phyloP scores from a whole-genome alignment of 2,888 invertebrate genomes.

The Drosophila percnosoma region DNA sequence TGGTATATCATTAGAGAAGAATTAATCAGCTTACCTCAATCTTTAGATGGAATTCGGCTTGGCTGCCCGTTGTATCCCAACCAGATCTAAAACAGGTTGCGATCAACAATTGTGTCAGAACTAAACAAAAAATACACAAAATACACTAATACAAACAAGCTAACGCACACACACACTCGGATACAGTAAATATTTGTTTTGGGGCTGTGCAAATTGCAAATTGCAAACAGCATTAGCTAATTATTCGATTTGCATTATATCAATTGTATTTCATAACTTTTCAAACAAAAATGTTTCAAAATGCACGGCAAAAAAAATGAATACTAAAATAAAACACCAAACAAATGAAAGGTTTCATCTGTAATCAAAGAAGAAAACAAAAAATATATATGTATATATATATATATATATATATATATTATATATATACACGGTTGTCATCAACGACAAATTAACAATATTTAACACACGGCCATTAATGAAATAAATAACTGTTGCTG shows the following conservation, averaged over 20 bases:
- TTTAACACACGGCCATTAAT: slow-evolving; percentile 44
- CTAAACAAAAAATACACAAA: neutral
- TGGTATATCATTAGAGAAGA: slow-evolving; percentile 27
- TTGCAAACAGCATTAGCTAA: slow-evolving; percentile 20
- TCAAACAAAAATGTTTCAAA: slow-evolving; percentile 24
- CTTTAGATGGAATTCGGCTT: slow-evolving; percentile 38
- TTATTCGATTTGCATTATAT: slow-evolving; percentile 52
- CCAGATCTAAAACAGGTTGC: slow-evolving; percentile 53
- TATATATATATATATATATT: too few species aligned
- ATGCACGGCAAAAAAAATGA: slow-evolving; percentile 17
- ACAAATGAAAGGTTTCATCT: slow-evolving; percentile 14
- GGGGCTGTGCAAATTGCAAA: slow-evolving; percentile 1
- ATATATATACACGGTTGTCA: slow-evolving; percentile 13
- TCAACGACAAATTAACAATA: slow-evolving; percentile 35
- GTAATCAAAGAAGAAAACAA: slow-evolving; percentile 15
- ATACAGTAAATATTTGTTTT: slow-evolving; percentile 38
- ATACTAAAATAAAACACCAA: slow-evolving; percentile 9
- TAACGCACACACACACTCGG: slow-evolving; percentile 16
- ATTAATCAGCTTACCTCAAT: slow-evolving; percentile 58
- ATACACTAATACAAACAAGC: slow-evolving; percentile 5
- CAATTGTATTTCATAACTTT: slow-evolving; percentile 52
- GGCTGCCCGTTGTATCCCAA: slow-evolving; percentile 26
- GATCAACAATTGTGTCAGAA: slow-evolving; percentile 29
- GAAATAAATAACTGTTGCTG: slow-evolving; percentile 46
- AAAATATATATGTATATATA: neutral